These are phyloP conservation scores for Campoletis raptor DNA, from an alignment of 2,888 invertebrate genomes.

Conservation along the genomic window DNA sequence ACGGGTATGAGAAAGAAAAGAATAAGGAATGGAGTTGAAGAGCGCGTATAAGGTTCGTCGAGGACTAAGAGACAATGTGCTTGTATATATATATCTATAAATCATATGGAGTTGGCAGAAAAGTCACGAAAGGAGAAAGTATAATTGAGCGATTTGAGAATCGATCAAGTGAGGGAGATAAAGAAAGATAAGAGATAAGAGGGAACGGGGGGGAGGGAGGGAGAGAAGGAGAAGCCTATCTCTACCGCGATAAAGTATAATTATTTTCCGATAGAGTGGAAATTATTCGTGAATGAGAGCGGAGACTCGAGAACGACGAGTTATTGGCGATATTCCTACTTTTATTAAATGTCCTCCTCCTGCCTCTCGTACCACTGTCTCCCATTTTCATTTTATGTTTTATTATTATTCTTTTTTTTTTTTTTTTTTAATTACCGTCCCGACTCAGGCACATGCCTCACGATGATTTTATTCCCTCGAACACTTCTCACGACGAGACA, in stretches of 20 bases:
- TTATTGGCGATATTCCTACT: conserved; percentile 85
- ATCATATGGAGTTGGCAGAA: conserved; percentile 46
- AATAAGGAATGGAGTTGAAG: conserved; percentile 46
- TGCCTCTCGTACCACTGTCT: conserved; percentile 49
- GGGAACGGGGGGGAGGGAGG: not conserved
- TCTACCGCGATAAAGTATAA: conserved; percentile 83
- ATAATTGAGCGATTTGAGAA: conserved; percentile 84
- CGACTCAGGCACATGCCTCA: conserved; percentile 51
- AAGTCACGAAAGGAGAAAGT: conserved; percentile 76
- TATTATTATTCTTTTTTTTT: conserved; percentile 4
- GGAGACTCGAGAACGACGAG: conserved; percentile 69
- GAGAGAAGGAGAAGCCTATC: conserved; percentile 53
- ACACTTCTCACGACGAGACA: conserved; percentile 55
- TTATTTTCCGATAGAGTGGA: conserved; percentile 85
- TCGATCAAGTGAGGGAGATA: conserved; percentile 66
- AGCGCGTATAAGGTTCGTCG: conserved; percentile 53
- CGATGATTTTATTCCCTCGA: conserved; percentile 63
- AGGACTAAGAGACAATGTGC: conserved; percentile 54
- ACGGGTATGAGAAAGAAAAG: conserved; percentile 63
- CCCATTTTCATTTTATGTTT: conserved; percentile 15
- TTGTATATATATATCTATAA: conserved; percentile 44
- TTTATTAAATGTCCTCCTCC: conserved; percentile 82
- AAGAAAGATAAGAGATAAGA: conserved; percentile 53
- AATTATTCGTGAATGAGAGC: conserved; percentile 83
- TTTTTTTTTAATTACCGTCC: conserved; percentile 40